Evolutionary conservation across 2,888 invertebrate species (phyloP).

Genomic region (Chalcis sispes): DNA sequence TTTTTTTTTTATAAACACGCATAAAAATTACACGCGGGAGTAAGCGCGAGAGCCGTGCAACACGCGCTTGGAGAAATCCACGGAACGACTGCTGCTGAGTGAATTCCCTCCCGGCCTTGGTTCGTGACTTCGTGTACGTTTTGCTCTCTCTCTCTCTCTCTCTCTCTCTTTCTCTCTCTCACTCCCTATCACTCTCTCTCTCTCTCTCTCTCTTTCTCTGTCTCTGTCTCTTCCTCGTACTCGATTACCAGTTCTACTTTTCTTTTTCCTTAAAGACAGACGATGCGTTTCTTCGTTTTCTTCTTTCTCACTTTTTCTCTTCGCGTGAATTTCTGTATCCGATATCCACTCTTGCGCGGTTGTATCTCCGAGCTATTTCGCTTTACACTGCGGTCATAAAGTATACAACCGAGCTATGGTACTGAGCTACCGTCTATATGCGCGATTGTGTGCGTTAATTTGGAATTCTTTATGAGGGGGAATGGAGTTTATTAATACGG

Average conservation of each 20-base stretch:
- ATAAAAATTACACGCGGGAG: no score
- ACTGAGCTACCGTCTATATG: background rate
- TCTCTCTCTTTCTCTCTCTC: constrained; percentile 3
- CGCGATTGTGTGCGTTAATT: background rate
- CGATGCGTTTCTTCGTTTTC: background rate
- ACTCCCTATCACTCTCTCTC: background rate
- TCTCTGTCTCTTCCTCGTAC: no score
- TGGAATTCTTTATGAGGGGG: background rate
- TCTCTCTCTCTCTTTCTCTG: no score
- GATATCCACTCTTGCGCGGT: background rate
- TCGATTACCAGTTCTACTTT: no score
- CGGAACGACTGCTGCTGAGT: constrained; percentile 25
- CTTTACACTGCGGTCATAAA: no score
- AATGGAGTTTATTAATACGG: constrained; percentile 7
- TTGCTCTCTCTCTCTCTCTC: background rate
- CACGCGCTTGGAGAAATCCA: constrained; percentile 29
- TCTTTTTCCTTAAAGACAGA: no score
- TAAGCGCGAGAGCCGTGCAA: background rate
- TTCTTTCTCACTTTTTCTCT: no score
- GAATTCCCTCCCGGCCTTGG: constrained; percentile 15
- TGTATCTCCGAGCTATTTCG: background rate
- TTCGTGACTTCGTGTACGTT: constrained; percentile 1
- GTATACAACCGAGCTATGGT: no score
- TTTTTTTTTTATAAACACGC: no score
- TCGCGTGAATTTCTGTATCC: constrained; percentile 19